A percentile compares a stretch with the other conserved stretches of the same genome.
These are phyloP conservation scores for Prenolepis imparis DNA, from an alignment of 2,888 invertebrate species.

Conservation along the genomic window DNA sequence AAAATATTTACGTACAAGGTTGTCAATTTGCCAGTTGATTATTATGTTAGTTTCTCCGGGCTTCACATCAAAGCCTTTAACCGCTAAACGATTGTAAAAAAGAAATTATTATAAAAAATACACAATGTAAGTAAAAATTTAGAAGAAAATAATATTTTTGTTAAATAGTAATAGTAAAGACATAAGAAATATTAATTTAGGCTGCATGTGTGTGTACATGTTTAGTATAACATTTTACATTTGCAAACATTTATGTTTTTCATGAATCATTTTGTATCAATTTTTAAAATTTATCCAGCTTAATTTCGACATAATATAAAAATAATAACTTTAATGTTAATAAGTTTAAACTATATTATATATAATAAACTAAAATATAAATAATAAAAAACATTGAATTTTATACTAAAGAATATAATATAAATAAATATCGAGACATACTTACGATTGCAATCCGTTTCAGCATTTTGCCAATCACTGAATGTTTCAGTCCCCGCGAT, in stretches of 20 bases:
- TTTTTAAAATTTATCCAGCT: neutral
- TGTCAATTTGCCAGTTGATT: neutral
- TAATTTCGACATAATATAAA: neutral
- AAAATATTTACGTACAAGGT: slow-evolving; percentile 5
- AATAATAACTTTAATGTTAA: neutral
- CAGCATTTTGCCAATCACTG: slow-evolving; percentile 54
- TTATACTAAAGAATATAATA: neutral
- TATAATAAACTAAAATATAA: neutral
- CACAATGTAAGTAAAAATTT: neutral
- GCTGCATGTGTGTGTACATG: neutral
- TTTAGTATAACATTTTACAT: neutral
- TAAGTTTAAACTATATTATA: neutral
- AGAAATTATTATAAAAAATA: neutral
- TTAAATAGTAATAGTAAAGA: neutral
- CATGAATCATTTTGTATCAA: neutral
- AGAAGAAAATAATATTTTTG: neutral
- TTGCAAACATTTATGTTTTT: neutral
- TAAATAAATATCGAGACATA: neutral
- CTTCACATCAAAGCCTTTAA: slow-evolving; percentile 40
- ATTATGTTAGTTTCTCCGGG: slow-evolving; percentile 61
- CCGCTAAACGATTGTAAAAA: slow-evolving; percentile 38
- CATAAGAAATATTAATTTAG: neutral
- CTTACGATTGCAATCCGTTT: slow-evolving; percentile 71
- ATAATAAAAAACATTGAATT: neutral
- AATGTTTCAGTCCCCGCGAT: neutral